A percentile compares a stretch with the other conserved stretches of the same genome.
phyloP scores from a whole-genome alignment of 2,888 invertebrate species.

The Mechanitis messenoides region DNA sequence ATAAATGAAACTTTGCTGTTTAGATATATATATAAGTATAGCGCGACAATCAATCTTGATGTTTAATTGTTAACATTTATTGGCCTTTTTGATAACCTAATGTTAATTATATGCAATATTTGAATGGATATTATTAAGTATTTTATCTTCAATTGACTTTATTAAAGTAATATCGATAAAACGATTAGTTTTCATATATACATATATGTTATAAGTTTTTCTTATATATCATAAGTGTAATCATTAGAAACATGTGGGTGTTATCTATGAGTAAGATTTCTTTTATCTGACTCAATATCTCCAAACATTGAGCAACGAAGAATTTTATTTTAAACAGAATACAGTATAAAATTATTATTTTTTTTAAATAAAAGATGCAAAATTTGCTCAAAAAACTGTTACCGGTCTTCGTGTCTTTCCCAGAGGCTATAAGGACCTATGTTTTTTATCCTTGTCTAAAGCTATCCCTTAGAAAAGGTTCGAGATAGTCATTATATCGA shows the following conservation, averaged over 20 bases:
- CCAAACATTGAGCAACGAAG: neutral
- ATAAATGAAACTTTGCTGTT: neutral
- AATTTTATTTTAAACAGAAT: neutral
- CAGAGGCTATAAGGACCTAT: slow-evolving; percentile 25
- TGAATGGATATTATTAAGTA: neutral
- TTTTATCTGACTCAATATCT: neutral
- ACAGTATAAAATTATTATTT: neutral
- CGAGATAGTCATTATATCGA: slow-evolving; percentile 24
- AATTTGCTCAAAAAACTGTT: slow-evolving; percentile 22
- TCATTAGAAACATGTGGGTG: neutral
- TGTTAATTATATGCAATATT: slow-evolving; percentile 2
- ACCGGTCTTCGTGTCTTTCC: slow-evolving; percentile 21
- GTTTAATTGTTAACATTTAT: slow-evolving; percentile 11
- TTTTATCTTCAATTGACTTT: neutral
- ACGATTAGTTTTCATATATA: too few species aligned
- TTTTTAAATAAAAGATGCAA: neutral
- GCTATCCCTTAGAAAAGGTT: slow-evolving; percentile 26
- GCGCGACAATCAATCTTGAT: slow-evolving; percentile 4
- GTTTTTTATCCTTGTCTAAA: slow-evolving; percentile 27
- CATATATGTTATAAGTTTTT: too few species aligned
- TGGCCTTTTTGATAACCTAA: slow-evolving; percentile 12
- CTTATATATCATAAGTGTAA: neutral
- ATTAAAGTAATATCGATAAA: neutral
- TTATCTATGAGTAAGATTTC: neutral
- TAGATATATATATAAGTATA: neutral